Conservation (phyloP, 2,797 vertebrate genomes). For the Setipinna tenuifilis region DNA sequence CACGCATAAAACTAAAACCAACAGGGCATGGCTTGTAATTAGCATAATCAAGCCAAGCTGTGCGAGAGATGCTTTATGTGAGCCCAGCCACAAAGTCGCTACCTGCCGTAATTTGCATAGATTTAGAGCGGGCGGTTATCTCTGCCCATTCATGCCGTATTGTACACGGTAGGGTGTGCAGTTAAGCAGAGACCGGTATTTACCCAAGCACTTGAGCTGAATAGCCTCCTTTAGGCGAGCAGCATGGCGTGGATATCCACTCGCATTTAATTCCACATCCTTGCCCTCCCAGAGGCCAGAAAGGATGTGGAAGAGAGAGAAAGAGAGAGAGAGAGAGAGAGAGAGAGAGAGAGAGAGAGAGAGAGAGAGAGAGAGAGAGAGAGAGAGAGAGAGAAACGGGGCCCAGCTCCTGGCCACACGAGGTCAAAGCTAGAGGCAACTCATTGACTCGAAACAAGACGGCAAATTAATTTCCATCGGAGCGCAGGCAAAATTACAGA, state of each 20-base stretch:
- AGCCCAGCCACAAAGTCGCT: not conserved
- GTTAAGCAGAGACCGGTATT: not conserved
- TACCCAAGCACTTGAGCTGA: slow-evolving; percentile 6
- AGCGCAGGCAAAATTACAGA: not conserved
- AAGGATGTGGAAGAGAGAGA: too few relatives aligned
- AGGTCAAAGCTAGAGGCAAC: slow-evolving; percentile 15
- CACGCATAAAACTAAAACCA: not conserved
- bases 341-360: too few relatives aligned
- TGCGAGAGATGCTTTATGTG: not conserved
- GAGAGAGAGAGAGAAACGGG: not conserved
- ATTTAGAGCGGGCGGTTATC: not conserved
- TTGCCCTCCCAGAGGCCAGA: not conserved
- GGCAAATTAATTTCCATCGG: not conserved
- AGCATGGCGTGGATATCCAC: not conserved
- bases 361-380: too few relatives aligned
- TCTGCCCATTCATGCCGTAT: not conserved
- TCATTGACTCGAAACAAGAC: not conserved
- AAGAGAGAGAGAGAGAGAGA: too few relatives aligned
- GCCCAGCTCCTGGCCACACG: not conserved
- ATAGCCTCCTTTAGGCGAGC: not conserved
- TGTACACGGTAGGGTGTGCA: not conserved
- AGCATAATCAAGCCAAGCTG: slow-evolving; percentile 10
- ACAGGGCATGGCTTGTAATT: not conserved
- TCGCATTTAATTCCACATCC: not conserved
- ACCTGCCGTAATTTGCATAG: slow-evolving; percentile 16